A percentile compares a stretch with the other conserved stretches of the same genome.
These are phyloP conservation scores for Pollenia griseotomentosa DNA, from an alignment of 2,888 invertebrate species.

Conservation along the genomic window DNA sequence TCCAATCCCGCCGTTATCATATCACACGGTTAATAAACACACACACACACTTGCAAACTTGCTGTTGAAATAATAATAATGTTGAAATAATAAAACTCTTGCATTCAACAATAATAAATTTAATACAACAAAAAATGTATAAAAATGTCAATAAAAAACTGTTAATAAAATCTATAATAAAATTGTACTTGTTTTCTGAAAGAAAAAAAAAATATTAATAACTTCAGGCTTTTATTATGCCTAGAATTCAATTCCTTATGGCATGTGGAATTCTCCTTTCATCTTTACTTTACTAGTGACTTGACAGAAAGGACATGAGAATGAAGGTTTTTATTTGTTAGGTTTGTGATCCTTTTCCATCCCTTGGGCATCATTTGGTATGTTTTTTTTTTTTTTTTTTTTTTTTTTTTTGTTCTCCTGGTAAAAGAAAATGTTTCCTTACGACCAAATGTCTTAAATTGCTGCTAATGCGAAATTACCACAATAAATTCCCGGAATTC, in stretches of 20 bases:
- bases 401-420: background rate
- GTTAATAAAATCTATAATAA: constrained; percentile 61
- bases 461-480: constrained; percentile 80
- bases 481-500: constrained; percentile 81
- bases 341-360: constrained; percentile 2
- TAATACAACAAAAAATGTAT: constrained; percentile 11
- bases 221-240: background rate
- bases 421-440: constrained; percentile 11
- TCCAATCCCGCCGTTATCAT: constrained; percentile 13
- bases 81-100: constrained; percentile 25
- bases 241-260: constrained; percentile 16
- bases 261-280: background rate
- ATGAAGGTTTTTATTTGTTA: constrained; percentile 15
- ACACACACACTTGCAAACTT: too few species aligned
- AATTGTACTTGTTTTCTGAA: constrained; percentile 13
- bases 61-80: constrained; percentile 24
- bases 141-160: constrained; percentile 32
- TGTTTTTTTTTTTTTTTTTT: constrained; percentile 5
- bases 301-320: background rate
- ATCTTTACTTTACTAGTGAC: background rate
- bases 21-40: background rate
- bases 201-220: constrained; percentile 22
- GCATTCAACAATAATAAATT: background rate
- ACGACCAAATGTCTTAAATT: constrained; percentile 29
- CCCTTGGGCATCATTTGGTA: constrained; percentile 53